Conservation (phyloP, 1,140 invertebrate genomes). For the Arion vulgaris region DNA sequence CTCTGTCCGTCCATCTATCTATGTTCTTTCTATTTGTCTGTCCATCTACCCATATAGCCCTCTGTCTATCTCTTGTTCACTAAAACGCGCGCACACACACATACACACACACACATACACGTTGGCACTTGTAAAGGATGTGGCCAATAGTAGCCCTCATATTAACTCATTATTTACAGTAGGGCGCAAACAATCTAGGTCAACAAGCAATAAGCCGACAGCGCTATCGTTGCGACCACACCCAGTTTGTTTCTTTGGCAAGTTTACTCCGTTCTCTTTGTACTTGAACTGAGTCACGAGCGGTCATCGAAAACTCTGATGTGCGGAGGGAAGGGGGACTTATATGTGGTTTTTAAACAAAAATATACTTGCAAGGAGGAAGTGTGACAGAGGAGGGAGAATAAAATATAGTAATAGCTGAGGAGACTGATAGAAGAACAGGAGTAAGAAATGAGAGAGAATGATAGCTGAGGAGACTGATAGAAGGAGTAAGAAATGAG, state of each 20-base stretch:
- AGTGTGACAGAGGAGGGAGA: background rate
- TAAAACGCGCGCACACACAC: background rate
- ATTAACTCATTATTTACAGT: background rate
- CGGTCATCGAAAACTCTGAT: no score
- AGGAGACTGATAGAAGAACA: no score
- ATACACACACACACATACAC: background rate
- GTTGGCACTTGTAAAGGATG: background rate
- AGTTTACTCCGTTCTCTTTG: background rate
- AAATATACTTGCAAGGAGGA: background rate
- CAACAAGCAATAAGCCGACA: background rate
- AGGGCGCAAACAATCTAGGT: background rate
- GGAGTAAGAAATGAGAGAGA: no score
- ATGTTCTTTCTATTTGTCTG: no score
- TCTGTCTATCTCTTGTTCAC: background rate
- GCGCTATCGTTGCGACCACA: slow-evolving; percentile 1
- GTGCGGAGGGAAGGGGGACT: no score
- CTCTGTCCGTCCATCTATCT: no score
- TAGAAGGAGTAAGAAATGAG: no score
- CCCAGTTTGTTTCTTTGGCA: background rate
- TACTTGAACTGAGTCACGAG: background rate
- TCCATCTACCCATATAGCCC: no score
- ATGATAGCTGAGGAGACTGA: no score
- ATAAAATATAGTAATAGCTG: no score
- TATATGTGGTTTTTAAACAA: no score
- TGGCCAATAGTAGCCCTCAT: background rate